Evolutionary conservation across 2,797 vertebrate species (phyloP), one percentile per base, ranked within the genome.

Genomic region (Poliocrania exsul): DNA sequence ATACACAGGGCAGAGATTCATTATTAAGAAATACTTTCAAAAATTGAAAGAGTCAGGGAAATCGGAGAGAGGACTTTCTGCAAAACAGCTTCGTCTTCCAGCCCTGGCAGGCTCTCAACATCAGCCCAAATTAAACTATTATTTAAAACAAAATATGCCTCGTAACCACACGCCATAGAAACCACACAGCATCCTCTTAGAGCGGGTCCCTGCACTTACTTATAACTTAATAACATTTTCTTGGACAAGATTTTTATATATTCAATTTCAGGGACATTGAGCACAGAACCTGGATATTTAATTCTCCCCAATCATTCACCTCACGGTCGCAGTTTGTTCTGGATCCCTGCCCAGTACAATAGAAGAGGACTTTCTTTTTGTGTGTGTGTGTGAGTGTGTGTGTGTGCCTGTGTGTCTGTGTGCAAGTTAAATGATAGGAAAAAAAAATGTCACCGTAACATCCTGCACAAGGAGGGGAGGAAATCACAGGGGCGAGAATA

Each of bases 211-310:
- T 96, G 95, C 94, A 90, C 51, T 81, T 91, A 56, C 95, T 97
- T 97, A 96, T 96, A 98, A 98, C 97, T 97, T 98, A 95, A 98
- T 97, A 98, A 98, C 98, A 74, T 97, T 97, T 74, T 61, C 90
- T 90, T 92, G 97, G 97, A 97, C 98, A 97, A 97, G 97, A 97
- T 97, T 97, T 85, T 38, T 85, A 91, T 88, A 56, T 57, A 47
- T 77, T 91, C 88, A 61, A 37, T 92, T 93, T 84, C 87, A 88
- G 96, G 95, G 93, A 91, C 96, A 85, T 90, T 89, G 92, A 84
- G 91, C 96, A 91, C 94, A 97, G 96, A 98, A 96, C 97, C 91
- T 89, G 94, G 94, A 93, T 89, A 88, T 98, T 97, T 97, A 97
- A 97, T 98, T 96, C 94, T 67, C 64, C 65, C 95, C 38, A 91